Evolutionary conservation across 2,113 vertebrate species (phyloP).

Genomic region (Scomber scombrus): DNA sequence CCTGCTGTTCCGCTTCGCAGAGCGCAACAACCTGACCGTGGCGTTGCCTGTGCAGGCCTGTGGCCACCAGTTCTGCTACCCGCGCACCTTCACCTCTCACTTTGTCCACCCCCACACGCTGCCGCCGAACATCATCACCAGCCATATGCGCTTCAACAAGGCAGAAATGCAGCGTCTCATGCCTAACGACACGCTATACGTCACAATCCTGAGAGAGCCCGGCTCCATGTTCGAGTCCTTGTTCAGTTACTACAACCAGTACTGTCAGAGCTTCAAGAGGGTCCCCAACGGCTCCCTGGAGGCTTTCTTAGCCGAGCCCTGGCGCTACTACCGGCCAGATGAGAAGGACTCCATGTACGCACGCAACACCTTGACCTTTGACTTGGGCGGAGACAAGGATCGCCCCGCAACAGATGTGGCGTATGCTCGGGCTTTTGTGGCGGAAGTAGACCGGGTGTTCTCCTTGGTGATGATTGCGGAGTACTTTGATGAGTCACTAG

Average conservation of each 20-base stretch:
- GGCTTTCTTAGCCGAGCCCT: constrained; percentile 85
- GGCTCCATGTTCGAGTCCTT: constrained; percentile 91
- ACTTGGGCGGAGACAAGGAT: constrained; percentile 90
- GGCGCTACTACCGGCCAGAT: constrained; percentile 85
- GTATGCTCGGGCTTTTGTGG: constrained; percentile 84
- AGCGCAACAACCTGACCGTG: constrained; percentile 89
- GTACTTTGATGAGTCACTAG: constrained; percentile 91
- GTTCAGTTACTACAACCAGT: constrained; percentile 90
- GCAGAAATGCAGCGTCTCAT: constrained; percentile 84
- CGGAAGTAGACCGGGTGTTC: constrained; percentile 86
- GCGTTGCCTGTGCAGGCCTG: constrained; percentile 87
- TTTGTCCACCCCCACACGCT: constrained; percentile 89
- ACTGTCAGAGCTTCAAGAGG: constrained; percentile 87
- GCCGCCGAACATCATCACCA: constrained; percentile 86
- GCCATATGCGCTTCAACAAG: constrained; percentile 89
- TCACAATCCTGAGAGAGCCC: constrained; percentile 91
- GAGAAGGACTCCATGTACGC: constrained; percentile 90
- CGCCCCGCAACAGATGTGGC: constrained; percentile 62
- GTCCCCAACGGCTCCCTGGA: constrained; percentile 89
- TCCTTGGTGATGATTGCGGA: constrained; percentile 92
- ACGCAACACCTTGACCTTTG: constrained; percentile 88
- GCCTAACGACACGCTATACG: constrained; percentile 87
- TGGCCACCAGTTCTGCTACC: constrained; percentile 92
- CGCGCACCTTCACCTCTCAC: constrained; percentile 83
- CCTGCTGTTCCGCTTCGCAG: constrained; percentile 91